Percentiles rank a stretch among this genome's conserved stretches.
These are phyloP conservation scores for Drosophila ohnishii DNA, from an alignment of 1,140 invertebrate genomes.

Conservation along the genomic window DNA sequence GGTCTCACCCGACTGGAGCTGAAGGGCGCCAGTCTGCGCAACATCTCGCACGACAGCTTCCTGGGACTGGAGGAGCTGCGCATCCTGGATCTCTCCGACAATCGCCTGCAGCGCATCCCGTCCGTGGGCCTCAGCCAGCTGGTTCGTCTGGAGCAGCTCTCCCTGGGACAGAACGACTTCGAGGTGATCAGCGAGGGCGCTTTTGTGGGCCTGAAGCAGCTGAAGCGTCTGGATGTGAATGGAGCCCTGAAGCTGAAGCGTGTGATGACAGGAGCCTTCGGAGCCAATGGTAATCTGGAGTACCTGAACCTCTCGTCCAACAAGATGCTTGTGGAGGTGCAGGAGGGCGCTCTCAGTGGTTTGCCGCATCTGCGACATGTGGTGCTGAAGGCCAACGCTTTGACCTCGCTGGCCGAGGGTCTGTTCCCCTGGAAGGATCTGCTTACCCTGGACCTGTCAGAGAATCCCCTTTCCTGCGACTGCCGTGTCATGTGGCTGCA, in stretches of 20 bases:
- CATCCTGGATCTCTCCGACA: conserved; percentile 90
- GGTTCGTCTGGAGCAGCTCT: conserved; percentile 89
- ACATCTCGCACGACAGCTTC: conserved; percentile 91
- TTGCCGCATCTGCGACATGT: conserved; percentile 90
- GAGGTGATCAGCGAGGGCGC: conserved; percentile 87
- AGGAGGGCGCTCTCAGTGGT: conserved; percentile 90
- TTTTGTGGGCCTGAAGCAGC: conserved; percentile 90
- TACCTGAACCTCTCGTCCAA: conserved; percentile 90
- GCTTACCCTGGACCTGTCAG: conserved; percentile 89
- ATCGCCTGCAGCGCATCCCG: conserved; percentile 89
- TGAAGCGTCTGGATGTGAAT: conserved; percentile 90
- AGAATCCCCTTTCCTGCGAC: conserved; percentile 91
- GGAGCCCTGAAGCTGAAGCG: conserved; percentile 89
- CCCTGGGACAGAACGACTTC: conserved; percentile 92
- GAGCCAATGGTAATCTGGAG: conserved; percentile 91
- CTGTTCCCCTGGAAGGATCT: conserved; percentile 91
- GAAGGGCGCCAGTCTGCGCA: conserved; percentile 89
- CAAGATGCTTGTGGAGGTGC: conserved; percentile 88
- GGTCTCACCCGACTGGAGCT: conserved; percentile 90
- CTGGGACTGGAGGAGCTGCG: conserved; percentile 89
- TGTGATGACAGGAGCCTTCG: conserved; percentile 90
- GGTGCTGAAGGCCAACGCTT: conserved; percentile 90
- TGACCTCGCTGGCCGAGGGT: conserved; percentile 89
- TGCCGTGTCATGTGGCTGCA: conserved; percentile 92
- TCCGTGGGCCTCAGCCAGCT: conserved; percentile 89